These are phyloP conservation scores for Stichopus chloronotus DNA, from an alignment of 35 echinoderm and acorn worm genomes.

Conservation along the genomic window DNA sequence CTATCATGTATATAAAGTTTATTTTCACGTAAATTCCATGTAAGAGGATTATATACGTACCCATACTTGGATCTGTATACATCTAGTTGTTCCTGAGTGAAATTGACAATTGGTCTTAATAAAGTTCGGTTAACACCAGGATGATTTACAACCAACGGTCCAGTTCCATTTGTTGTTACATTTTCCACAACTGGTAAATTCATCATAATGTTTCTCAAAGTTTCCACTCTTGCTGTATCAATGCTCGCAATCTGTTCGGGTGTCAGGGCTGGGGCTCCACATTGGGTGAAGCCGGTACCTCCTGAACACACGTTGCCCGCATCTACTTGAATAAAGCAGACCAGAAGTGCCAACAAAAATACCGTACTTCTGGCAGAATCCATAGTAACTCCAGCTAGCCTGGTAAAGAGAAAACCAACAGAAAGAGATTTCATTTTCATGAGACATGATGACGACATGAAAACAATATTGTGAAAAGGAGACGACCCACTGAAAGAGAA, in stretches of 20 bases:
- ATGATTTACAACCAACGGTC: background rate
- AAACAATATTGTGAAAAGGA: no score
- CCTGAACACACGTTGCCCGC: background rate
- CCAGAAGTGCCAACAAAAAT: background rate
- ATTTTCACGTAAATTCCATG: no score
- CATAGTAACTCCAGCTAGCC: background rate
- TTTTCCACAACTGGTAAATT: background rate
- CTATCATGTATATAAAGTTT: no score
- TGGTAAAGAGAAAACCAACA: no score
- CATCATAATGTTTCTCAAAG: background rate
- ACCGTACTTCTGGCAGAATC: background rate
- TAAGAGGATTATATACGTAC: background rate
- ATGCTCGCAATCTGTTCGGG: background rate
- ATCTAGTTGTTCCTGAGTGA: background rate
- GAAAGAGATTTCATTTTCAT: no score
- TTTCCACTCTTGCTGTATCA: background rate
- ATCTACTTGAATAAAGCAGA: background rate
- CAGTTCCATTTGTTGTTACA: no score
- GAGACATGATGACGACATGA: no score
- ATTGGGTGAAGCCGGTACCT: background rate
- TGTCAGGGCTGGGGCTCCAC: background rate
- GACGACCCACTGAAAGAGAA: no score
- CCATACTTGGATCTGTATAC: background rate
- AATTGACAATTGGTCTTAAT: background rate
- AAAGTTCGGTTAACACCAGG: background rate